Base-by-base conservation (phyloP, 2,113 vertebrate species). In the Chionis minor region DNA sequence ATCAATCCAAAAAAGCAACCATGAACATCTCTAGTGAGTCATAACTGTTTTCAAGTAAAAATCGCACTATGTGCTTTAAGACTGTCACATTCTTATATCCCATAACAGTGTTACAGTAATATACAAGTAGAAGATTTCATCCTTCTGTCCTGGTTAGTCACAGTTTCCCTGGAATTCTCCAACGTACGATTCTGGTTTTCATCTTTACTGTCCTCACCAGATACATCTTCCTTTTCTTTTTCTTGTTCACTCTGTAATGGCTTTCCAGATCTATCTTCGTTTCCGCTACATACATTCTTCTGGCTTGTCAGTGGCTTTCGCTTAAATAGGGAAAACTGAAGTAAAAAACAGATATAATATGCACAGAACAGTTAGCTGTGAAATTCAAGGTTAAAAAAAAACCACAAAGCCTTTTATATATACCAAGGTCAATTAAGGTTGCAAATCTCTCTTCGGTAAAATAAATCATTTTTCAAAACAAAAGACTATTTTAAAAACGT, bases 291-390 rank as follows among this genome's bases (percentile, higher is more conserved):
- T 49, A 87, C 52, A 72, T 74, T 94, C 96, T 98, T 98, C 62
- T 97, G 97, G 94, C 82, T 65, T 56, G 89, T 74, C 71, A 75
- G 45, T 77, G 96, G 95, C 70, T 96, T 97, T 91, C 89, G 92
- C 87, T 97, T 98, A 73, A 98, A 98, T 26, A 98, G 69, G 70
- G 96, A 98, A 97, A 98, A 95, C 98, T 98, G 95, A 83, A 94
- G 96, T 74, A 96, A 96, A 81, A 83, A 91, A 8, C 30, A 88
- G 20, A 45, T 78, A 62, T 59, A 4, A 69, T 30, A 58, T 10
- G 20, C 28, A 32, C 33, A 18, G 75, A 86, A 82, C 15, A 86
- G 28, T 51, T 54, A 71, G 21, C 26, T 90, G 23, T 78, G 82
- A 86, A 67, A 92, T 54, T 65, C 30, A 90, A 78, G 12, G 47